Conservation (phyloP, 2,797 vertebrate genomes). For the Linurgus olivaceus region DNA sequence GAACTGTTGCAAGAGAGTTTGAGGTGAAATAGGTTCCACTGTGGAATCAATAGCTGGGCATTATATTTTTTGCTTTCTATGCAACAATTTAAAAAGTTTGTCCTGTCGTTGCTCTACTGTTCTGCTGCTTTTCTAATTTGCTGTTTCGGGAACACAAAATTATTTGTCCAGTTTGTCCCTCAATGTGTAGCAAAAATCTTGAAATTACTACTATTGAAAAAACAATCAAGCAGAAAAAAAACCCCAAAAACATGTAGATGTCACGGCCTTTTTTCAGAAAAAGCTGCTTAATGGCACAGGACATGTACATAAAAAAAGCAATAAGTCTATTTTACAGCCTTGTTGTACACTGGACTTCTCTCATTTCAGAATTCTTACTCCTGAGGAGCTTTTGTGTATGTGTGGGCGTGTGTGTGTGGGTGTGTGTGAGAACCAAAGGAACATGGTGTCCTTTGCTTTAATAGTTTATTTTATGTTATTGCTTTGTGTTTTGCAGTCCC, state of each 20-base stretch:
- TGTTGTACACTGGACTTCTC: neutral
- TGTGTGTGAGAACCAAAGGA: conserved; percentile 50
- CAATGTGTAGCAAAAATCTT: conserved; percentile 28
- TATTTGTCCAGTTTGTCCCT: conserved; percentile 33
- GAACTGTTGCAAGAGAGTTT: neutral
- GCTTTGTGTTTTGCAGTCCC: conserved; percentile 48
- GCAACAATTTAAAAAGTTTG: neutral
- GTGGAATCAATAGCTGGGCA: neutral
- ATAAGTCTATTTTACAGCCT: conserved; percentile 54
- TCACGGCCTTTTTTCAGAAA: conserved; percentile 9
- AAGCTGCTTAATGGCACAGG: conserved; percentile 31
- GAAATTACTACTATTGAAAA: conserved; percentile 32
- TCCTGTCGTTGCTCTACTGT: neutral
- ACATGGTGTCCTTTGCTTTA: conserved; percentile 59
- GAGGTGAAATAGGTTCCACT: neutral
- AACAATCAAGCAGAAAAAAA: conserved; percentile 45
- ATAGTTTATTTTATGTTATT: conserved; percentile 51
- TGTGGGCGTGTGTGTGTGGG: conserved; percentile 1
- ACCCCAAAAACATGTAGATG: neutral
- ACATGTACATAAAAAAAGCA: conserved; percentile 51
- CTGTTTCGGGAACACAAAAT: conserved; percentile 42
- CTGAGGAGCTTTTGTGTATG: neutral
- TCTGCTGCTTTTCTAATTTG: conserved; percentile 48
- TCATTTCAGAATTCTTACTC: conserved; percentile 13
- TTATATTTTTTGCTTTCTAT: neutral